Evolutionary conservation across 2,888 invertebrate species (phyloP).

Genomic region (Parthenolecanium corni): DNA sequence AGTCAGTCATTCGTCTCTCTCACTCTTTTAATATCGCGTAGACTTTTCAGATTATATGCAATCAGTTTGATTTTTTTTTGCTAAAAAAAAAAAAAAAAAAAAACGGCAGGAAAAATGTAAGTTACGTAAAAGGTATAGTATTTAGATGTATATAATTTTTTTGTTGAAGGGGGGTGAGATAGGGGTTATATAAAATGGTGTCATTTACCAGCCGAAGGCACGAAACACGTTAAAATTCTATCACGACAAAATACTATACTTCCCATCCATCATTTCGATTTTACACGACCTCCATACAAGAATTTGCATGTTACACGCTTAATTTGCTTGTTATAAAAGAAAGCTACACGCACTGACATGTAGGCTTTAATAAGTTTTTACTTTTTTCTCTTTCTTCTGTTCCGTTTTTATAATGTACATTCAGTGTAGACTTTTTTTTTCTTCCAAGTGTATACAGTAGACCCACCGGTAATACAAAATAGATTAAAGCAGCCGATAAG

Average conservation of each 20-base stretch:
- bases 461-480: not conserved
- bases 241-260: constrained; percentile 22
- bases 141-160: not conserved
- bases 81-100: not conserved
- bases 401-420: not conserved
- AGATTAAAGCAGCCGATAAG: not conserved
- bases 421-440: not conserved
- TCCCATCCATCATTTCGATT: constrained; percentile 23
- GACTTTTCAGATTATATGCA: not conserved
- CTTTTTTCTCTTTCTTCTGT: constrained; percentile 12
- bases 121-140: not conserved
- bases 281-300: constrained; percentile 20
- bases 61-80: not conserved
- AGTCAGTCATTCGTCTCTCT: not conserved
- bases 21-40: not conserved
- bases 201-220: constrained; percentile 14
- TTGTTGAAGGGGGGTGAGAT: not conserved
- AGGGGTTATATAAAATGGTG: not conserved
- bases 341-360: constrained; percentile 26
- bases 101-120: not conserved
- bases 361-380: constrained; percentile 20
- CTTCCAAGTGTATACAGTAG: not conserved
- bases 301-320: constrained; percentile 26
- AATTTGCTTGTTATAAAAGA: constrained; percentile 25
- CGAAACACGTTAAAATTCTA: constrained; percentile 21